Conservation (phyloP, 2,888 invertebrate genomes). For the Pseudoips prasinana region DNA sequence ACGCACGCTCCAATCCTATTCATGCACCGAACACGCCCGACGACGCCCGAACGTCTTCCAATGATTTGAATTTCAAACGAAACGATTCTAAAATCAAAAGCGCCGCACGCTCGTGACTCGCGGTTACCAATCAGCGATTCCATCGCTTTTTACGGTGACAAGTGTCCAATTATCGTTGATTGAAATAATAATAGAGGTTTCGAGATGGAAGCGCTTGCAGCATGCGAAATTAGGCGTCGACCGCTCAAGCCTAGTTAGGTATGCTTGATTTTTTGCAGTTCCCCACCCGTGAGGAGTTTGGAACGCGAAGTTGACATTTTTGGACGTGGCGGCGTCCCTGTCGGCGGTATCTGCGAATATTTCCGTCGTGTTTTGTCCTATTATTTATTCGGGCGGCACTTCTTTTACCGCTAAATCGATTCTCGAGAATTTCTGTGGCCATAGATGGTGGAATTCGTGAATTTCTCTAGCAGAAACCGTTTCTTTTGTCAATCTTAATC, state of each 20-base stretch:
- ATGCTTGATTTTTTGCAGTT: slow-evolving; percentile 50
- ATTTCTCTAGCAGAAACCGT: slow-evolving; percentile 45
- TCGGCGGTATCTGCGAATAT: slow-evolving; percentile 52
- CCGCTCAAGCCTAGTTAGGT: slow-evolving; percentile 32
- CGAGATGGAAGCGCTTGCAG: slow-evolving; percentile 49
- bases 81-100: slow-evolving; percentile 50
- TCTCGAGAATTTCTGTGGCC: slow-evolving; percentile 49
- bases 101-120: slow-evolving; percentile 51
- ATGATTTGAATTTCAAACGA: slow-evolving; percentile 56
- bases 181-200: slow-evolving; percentile 71
- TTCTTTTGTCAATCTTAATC: slow-evolving; percentile 63
- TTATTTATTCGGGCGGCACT: slow-evolving; percentile 61
- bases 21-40: slow-evolving; percentile 19
- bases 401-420: slow-evolving; percentile 54
- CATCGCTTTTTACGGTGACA: slow-evolving; percentile 65
- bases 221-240: slow-evolving; percentile 55
- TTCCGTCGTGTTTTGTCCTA: slow-evolving; percentile 64
- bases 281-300: slow-evolving; percentile 68
- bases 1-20: slow-evolving; percentile 19
- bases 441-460: slow-evolving; percentile 41
- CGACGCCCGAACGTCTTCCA: slow-evolving; percentile 36
- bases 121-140: slow-evolving; percentile 45
- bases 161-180: slow-evolving; percentile 75
- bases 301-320: slow-evolving; percentile 55
- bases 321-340: slow-evolving; percentile 55